These are phyloP conservation scores for Oenanthe melanoleuca DNA, from an alignment of 2,113 vertebrate genomes.

Conservation along the genomic window DNA sequence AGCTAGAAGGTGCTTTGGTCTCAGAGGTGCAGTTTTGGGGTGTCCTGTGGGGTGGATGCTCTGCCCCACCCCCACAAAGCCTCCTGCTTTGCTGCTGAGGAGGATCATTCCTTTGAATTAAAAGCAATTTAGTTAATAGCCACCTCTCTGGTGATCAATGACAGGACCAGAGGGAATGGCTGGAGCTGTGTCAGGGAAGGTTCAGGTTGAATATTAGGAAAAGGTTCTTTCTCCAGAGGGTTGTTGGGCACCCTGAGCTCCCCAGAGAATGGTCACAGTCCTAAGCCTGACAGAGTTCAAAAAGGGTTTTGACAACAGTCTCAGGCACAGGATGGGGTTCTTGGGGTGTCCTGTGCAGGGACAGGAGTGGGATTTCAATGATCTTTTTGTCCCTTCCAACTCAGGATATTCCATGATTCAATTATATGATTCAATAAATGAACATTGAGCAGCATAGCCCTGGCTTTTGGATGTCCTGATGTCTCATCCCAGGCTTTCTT, in stretches of 20 bases:
- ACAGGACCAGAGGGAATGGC: neutral
- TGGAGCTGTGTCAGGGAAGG: neutral
- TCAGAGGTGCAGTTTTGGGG: neutral
- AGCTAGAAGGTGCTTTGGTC: fast-evolving
- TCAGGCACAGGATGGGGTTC: neutral
- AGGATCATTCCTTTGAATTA: neutral
- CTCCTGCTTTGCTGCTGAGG: neutral
- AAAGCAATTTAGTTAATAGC: neutral
- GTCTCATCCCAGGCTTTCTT: neutral
- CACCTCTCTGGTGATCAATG: neutral
- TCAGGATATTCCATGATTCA: neutral
- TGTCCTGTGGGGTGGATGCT: neutral
- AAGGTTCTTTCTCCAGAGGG: neutral
- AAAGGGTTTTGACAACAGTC: fast-evolving
- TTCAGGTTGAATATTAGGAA: neutral
- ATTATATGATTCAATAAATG: neutral
- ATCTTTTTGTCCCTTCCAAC: neutral
- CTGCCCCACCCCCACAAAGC: neutral
- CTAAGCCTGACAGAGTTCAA: neutral
- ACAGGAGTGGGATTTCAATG: neutral
- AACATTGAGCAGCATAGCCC: neutral
- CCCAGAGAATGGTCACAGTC: neutral
- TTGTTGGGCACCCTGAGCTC: neutral
- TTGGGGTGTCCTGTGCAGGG: neutral
- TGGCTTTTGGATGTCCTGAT: neutral